Evolutionary conservation across 2,113 vertebrate genomes (phyloP), one percentile per base, ranked within the genome.

Genomic region (Myodes glareolus): DNA sequence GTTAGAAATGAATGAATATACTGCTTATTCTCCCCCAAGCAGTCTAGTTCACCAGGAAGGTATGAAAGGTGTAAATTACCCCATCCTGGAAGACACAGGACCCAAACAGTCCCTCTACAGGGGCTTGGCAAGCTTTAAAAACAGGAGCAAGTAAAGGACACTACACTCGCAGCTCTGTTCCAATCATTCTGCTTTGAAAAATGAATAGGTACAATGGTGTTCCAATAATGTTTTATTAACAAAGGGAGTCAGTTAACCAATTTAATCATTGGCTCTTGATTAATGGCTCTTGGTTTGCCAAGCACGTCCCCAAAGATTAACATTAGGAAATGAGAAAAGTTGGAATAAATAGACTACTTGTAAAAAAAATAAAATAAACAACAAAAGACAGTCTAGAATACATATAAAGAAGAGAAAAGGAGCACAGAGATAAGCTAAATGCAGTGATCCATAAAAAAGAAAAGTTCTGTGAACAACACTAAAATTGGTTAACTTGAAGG

Each of bases 381-480:
- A 72, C 21, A 55, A 73, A n/a, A 73, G 25, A 75, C 7, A 65
- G 72, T 55, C 36, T 10, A 81, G 78, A 92, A 82, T 93, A 86
- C 91, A 87, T 50, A 2, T 27, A 82, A 78, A 87, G 80, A 80
- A 72, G 81, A 36, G 27, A 72, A 72, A 16, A 89, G 11, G 33
- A 95, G 17, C 77, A 82, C 82, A 73, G 94, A 72, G 55, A 65
- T 5, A 93, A 65, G 42, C 58, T 58, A 58, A 58, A 58, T 76
- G 16, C 19, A 90, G 25, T 47, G 89, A 70, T 72, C 25, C n/a
- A 76, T 52, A 50, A 31, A 45, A 89, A 76, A 58, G 19, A 65
- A 90, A 91, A n/a, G 68, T 33, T 95, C 50, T 31, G n/a, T 80
- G 80, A 88, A 92, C 45, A 96, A 85, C 95, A n/a, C 58, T 55